Conservation (phyloP, 2,888 invertebrate species). For the Hipparchia semele region DNA sequence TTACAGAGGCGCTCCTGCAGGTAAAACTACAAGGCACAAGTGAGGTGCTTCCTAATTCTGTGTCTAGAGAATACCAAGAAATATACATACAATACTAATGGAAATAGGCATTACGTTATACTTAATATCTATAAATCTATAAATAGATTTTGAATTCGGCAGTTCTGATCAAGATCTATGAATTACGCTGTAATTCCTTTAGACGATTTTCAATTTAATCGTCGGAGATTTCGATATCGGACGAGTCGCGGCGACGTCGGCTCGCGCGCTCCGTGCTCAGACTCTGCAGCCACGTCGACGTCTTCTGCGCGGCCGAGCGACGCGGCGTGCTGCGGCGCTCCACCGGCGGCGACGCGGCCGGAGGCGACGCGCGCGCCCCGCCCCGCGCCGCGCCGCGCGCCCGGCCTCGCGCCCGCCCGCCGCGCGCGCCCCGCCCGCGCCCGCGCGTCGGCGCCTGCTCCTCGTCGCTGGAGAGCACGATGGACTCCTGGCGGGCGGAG, state of each 20-base stretch:
- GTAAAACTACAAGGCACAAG: not conserved
- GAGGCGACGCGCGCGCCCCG: constrained; percentile 35
- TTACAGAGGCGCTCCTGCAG: too few species aligned
- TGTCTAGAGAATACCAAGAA: not conserved
- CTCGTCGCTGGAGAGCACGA: constrained; percentile 66
- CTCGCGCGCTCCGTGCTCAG: constrained; percentile 48
- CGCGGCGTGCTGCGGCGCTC: constrained; percentile 70
- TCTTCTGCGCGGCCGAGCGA: constrained; percentile 65
- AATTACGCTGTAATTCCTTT: not conserved
- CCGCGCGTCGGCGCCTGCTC: constrained; percentile 49
- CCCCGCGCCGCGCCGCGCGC: constrained; percentile 39
- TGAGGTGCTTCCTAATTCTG: not conserved
- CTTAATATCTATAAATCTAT: not conserved
- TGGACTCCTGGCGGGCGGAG: constrained; percentile 53
- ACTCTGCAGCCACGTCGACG: constrained; percentile 63
- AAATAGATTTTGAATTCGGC: not conserved
- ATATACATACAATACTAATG: not conserved
- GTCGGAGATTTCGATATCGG: constrained; percentile 70
- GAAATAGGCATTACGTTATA: not conserved
- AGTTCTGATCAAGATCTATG: not conserved
- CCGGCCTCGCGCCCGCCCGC: constrained; percentile 42
- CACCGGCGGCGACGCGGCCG: constrained; percentile 42
- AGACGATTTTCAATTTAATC: constrained; percentile 34
- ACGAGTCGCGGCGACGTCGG: constrained; percentile 57
- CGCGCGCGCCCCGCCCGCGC: constrained; percentile 42